These are phyloP conservation scores for Heliconius hortense DNA, from an alignment of 2,888 invertebrate species.

Conservation along the genomic window DNA sequence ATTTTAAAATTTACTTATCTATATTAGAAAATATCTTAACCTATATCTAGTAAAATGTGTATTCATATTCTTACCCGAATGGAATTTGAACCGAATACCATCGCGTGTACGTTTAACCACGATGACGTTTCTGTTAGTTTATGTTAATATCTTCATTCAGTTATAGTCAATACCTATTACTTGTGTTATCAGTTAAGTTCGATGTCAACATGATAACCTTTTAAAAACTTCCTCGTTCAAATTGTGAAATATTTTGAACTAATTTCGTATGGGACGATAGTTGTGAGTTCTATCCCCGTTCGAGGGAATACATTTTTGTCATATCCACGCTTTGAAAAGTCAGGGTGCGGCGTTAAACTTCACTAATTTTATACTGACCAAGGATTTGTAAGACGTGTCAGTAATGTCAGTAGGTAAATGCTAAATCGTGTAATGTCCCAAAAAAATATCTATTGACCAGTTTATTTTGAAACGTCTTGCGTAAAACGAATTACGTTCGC, in stretches of 20 bases:
- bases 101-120: background rate
- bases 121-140: background rate
- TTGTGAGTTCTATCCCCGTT: no score
- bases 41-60: background rate
- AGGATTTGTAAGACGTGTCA: background rate
- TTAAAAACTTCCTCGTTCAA: conserved; percentile 15
- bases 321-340: no score
- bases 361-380: background rate
- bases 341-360: no score
- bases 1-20: no score
- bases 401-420: background rate
- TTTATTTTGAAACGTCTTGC: conserved; percentile 2
- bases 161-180: background rate
- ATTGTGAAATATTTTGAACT: background rate
- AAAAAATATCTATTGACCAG: background rate
- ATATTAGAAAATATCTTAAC: no score
- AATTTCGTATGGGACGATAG: background rate
- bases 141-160: background rate
- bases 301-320: no score
- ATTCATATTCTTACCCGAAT: background rate
- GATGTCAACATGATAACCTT: conserved; percentile 11
- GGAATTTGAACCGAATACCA: background rate
- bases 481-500: background rate
- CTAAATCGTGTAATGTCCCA: no score
- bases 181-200: background rate